Evolutionary conservation across 2,888 invertebrate genomes (phyloP), one percentile per base, ranked within the genome.

Genomic region (Drosophila neotestacea): DNA sequence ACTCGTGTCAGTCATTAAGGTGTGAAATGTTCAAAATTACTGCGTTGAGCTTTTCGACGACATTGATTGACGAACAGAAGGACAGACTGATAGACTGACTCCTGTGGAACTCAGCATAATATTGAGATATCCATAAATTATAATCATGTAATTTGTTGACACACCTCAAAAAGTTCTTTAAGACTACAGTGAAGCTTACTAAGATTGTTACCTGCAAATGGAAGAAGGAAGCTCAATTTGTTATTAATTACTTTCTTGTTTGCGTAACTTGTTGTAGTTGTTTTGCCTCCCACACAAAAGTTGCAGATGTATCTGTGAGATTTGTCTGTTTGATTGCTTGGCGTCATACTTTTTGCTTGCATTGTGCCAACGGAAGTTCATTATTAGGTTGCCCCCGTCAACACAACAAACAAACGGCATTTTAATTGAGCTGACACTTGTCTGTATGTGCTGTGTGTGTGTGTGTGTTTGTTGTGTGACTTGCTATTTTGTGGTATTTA

Each of bases 281-380:
- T 36, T 27, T 59, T 65, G 42, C 55, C 67, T 54, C 62, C 75
- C 47, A 65, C 69, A 59, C 46, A 13, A 27, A 34, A 51, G 46
- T 65, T 62, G 50, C 55, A 52, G 50, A 70, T 70, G 32, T 58
- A 42, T 64, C 51, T 63, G 60, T 61, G n/a, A 52, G 30, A 69
- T 6, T 39, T 13, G 47, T 58, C 56, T 58, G 13, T 52, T 79
- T 74, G 71, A 87, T 87, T 79, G 73, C 66, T 84, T 85, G 82
- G 83, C 79, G 64, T 79, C 74, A 81, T 74, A 87, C 88, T 85
- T 87, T 77, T 85, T 66, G 73, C 74, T 71, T 68, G 70, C 70
- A 77, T 69, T 77, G 73, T 51, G 59, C 47, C 13, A 56, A 55
- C 72, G 79, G 83, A 87, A 77, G 84, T 73, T 70, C 62, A 73